Percentiles rank a stretch among this genome's conserved stretches.
phyloP scores from a whole-genome alignment of 1,140 invertebrate species.

The Cepaea nemoralis region DNA sequence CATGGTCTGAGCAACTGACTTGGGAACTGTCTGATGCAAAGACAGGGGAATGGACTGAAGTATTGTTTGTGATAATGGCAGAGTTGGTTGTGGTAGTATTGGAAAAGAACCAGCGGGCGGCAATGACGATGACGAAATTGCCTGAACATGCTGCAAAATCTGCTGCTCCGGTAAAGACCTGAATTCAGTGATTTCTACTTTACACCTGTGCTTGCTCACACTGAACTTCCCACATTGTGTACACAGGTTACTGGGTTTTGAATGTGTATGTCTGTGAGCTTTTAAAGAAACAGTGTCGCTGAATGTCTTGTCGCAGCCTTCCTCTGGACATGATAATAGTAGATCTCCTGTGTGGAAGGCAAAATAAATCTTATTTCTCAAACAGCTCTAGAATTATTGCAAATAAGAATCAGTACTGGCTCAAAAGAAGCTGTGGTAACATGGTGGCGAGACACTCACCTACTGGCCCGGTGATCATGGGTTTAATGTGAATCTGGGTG shows the following conservation, averaged over 20 bases:
- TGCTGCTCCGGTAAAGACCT: neutral
- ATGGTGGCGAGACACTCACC: no score
- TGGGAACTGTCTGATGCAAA: neutral
- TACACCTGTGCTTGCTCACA: conserved; percentile 32
- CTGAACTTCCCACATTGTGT: conserved; percentile 33
- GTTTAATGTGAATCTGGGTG: neutral
- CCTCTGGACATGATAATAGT: conserved; percentile 23
- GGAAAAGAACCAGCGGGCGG: neutral
- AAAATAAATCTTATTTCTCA: neutral
- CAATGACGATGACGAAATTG: neutral
- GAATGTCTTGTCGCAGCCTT: conserved; percentile 27
- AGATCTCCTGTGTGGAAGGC: conserved; percentile 4
- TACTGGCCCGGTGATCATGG: no score
- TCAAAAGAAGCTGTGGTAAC: neutral
- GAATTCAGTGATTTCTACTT: neutral
- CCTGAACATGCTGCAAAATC: neutral
- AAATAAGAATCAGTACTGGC: neutral
- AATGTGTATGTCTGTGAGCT: conserved; percentile 18
- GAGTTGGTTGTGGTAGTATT: neutral
- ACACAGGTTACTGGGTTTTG: conserved; percentile 29
- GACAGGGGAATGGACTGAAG: neutral
- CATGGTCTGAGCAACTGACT: neutral
- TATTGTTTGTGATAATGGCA: neutral
- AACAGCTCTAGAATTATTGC: no score
- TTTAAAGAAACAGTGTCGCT: neutral